Conservation (phyloP, 2,113 vertebrate species). For the Thunnus thynnus region DNA sequence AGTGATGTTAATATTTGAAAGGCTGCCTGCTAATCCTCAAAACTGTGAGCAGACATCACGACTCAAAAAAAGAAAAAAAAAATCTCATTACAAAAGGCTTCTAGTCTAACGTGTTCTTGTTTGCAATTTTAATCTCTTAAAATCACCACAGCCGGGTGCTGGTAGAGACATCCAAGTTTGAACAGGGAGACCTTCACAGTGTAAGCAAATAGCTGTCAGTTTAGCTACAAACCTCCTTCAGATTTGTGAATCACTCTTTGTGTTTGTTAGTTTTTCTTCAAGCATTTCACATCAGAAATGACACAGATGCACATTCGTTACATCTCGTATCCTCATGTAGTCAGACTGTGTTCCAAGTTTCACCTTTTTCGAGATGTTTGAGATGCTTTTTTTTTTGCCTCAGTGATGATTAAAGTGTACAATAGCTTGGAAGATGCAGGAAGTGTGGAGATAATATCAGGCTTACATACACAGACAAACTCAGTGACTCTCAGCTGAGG, state of each 20-base stretch:
- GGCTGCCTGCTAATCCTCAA: slow-evolving; percentile 39
- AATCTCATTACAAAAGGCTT: slow-evolving; percentile 17
- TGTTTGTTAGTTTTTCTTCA: no score
- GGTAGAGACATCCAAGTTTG: neutral
- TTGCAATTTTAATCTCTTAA: neutral
- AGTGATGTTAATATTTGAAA: slow-evolving; percentile 51
- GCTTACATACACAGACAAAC: neutral
- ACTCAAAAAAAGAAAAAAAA: neutral
- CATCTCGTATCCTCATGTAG: no score
- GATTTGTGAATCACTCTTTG: no score
- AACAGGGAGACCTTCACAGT: no score
- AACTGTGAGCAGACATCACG: slow-evolving; percentile 15
- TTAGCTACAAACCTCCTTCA: no score
- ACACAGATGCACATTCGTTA: neutral
- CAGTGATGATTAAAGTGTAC: neutral
- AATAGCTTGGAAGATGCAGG: neutral
- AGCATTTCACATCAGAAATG: no score
- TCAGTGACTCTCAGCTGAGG: slow-evolving; percentile 11
- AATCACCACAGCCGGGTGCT: neutral
- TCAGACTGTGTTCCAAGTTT: neutral
- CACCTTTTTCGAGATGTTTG: no score
- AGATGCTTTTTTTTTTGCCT: neutral
- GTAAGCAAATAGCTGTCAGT: no score
- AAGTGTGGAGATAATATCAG: neutral
- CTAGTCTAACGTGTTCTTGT: neutral